Base-by-base conservation (phyloP, 2,888 invertebrate species). In the Thymelicus acteon region DNA sequence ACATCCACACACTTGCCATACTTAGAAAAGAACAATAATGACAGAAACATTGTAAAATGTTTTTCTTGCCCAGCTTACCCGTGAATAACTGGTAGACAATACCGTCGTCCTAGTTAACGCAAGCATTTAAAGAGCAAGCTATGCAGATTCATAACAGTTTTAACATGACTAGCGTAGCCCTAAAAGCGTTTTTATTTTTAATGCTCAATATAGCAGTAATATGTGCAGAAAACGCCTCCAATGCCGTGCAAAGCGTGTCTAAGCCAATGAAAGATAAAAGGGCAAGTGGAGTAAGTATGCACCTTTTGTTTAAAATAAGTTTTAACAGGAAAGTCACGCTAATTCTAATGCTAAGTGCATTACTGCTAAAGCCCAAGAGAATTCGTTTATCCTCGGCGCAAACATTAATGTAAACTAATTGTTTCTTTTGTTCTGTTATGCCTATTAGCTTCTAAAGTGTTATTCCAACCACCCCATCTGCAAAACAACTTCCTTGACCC, bases 211-310 rank as follows among this genome's bases (percentile, higher is more conserved):
- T 73, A 69, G 58, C 60, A 37, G 74, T 73, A 52, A 63, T 67
- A 54, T 76, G 74, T 73, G 70, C 66, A 39, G 61, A 63, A 31
- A 77, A 78, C 67, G 71, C 66, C 44, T 74, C 74, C 47, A 54
- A 62, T 69, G 71, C 48, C 2, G 54, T 66, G 8, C 60, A 57
- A 12, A 69, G 62, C n/a, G 47, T 31, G 7, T 10, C 40, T n/a
- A 58, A n/a, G 37, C 68, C 72, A 6, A 75, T 67, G 62, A 76
- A 74, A 60, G 68, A 72, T 44, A 72, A 62, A 69, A 79, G 73
- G 24, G 76, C 83, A 72, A 77, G 77, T 72, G 80, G 82, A 71
- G 83, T 80, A 69, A 79, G 77, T 77, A 70, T 60, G 40, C 58
- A 24, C 39, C 44, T 69, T 62, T 62, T 70, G 58, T 60, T 31